Base-by-base conservation (phyloP, 2,888 invertebrate genomes). In the Scrobipalpa costella region DNA sequence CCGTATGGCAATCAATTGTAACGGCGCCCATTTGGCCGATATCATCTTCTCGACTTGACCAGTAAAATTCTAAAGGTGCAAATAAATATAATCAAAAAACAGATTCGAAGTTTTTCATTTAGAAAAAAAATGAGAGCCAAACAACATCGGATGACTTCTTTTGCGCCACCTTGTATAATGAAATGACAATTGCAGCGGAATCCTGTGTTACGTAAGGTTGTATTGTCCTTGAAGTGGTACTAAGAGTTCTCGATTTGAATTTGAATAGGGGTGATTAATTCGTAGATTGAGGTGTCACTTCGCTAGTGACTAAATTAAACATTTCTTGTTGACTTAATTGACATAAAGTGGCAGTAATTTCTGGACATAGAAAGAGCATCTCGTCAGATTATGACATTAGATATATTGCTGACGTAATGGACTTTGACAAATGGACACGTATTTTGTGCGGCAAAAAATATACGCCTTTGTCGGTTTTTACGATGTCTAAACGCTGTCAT, bases 121-220 rank as follows among this genome's bases (percentile, higher is more conserved):
- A n/a, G n/a, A n/a, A n/a, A n/a, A n/a, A n/a, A n/a, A n/a, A n/a
- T n/a, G n/a, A n/a, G n/a, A n/a, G n/a, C n/a, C n/a, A n/a, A n/a
- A n/a, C n/a, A n/a, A n/a, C n/a, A n/a, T n/a, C n/a, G n/a, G n/a
- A n/a, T n/a, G n/a, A n/a, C n/a, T n/a, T n/a, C n/a, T n/a, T n/a
- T n/a, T n/a, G n/a, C n/a, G n/a, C n/a, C n/a, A n/a, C n/a, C n/a
- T n/a, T n/a, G n/a, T n/a, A 81, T 90, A 90, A 90, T 88, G 90
- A 90, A 89, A 90, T 87, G 87, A 88, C 89, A 90, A 90, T 90
- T 90, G 81, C 77, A 76, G 76, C 72, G 73, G 77, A 85, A 85
- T 85, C 84, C 80, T 73, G 72, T 73, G 75, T 81, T 82, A 78
- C 76, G 80, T 76, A 78, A 80, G 71, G 71, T 72, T 73, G 73